These are phyloP conservation scores for Megaceryle torquata DNA, from an alignment of 2,113 vertebrate species.

Conservation along the genomic window DNA sequence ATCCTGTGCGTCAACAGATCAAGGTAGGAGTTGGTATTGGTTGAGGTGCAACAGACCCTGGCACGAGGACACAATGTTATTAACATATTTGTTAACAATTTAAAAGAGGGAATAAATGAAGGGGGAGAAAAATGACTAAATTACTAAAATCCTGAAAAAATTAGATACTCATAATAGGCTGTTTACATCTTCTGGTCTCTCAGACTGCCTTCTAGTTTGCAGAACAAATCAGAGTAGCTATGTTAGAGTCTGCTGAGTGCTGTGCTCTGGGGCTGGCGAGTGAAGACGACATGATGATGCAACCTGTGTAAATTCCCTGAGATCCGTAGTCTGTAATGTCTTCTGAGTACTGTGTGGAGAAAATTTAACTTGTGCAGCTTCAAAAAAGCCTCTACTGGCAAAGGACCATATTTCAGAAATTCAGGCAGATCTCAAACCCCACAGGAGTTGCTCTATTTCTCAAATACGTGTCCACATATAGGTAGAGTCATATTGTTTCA, in stretches of 20 bases:
- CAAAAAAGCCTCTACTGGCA: not conserved
- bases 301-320: not conserved
- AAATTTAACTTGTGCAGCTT: not conserved
- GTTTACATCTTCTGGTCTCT: not conserved
- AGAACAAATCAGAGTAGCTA: not conserved
- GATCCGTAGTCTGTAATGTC: not conserved
- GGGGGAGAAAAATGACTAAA: not conserved
- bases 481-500: not conserved
- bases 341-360: not conserved
- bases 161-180: not conserved
- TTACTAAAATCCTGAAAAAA: not conserved
- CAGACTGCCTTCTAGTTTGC: not conserved
- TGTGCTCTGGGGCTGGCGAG: fast-evolving
- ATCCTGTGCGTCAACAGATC: not conserved
- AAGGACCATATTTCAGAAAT: not conserved
- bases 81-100: not conserved
- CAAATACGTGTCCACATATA: not conserved
- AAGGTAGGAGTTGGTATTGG: not conserved
- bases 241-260: not conserved
- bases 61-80: not conserved
- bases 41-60: not conserved
- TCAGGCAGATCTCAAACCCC: not conserved
- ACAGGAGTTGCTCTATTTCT: not conserved
- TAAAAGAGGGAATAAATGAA: not conserved
- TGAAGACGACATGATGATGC: not conserved